Evolutionary conservation across 2,888 invertebrate genomes (phyloP).

Genomic region (Pegoplata infirma): DNA sequence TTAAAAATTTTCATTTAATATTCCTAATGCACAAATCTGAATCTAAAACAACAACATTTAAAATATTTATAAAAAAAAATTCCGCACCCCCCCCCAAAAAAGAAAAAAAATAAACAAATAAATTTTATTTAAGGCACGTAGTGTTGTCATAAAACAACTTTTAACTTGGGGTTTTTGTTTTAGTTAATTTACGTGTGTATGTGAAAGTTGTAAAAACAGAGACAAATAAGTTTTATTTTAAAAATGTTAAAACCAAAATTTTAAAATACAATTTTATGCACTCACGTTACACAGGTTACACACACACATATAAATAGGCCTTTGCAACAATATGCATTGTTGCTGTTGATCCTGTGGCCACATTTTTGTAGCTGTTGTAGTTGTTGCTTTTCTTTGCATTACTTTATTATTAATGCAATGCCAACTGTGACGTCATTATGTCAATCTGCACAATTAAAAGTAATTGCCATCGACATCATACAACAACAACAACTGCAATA

Average conservation of each 20-base stretch:
- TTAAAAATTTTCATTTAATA: too few species aligned
- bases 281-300: too few species aligned
- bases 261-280: not conserved
- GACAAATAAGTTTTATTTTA: not conserved
- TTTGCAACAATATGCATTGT: constrained; percentile 7
- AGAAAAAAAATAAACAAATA: not conserved
- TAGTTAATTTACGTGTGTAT: not conserved
- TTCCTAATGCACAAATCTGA: too few species aligned
- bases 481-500: constrained; percentile 16
- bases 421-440: constrained; percentile 66
- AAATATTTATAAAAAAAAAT: too few species aligned
- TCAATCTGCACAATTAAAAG: constrained; percentile 60
- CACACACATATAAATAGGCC: not conserved
- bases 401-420: constrained; percentile 63
- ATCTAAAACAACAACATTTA: too few species aligned
- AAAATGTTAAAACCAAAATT: not conserved
- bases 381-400: constrained; percentile 7
- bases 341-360: constrained; percentile 10
- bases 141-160: not conserved
- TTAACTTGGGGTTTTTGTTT: not conserved
- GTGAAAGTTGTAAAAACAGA: not conserved
- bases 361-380: not conserved
- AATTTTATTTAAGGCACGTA: not conserved
- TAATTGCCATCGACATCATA: constrained; percentile 47
- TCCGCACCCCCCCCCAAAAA: too few species aligned